Base-by-base conservation (phyloP, 2,113 vertebrate species). In the Lichenostomus cassidix region DNA sequence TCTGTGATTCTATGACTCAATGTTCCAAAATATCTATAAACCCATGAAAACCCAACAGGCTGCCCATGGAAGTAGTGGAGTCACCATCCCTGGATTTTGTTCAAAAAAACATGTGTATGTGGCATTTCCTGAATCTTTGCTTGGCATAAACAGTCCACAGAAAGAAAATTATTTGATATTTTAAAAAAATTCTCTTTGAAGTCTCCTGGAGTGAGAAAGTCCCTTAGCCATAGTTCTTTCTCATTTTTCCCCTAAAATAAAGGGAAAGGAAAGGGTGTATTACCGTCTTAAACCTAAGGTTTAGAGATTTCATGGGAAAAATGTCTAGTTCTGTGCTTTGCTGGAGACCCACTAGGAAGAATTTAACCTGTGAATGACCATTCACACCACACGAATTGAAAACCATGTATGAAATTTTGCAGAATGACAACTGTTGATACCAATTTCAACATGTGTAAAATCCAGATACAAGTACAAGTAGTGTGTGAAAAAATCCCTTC, bases 261-360 rank as follows among this genome's bases (percentile, higher is more conserved):
- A 39, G 9, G 7, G 12, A 53, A 71, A 58, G 1, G 7, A 58
- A 82, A 85, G 13, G 2, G 0, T 31, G 10, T 5, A 6, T 21
- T 62, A 2, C 0, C 12, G 62, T 23, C 9, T 41, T 21, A 2
- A 52, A 77, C 2, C 1, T 23, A 56, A 37, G 9, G 6, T 23
- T 16, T 55, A 19, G 49, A 25, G 9, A 12, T 64, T 55, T 50
- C 2, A 6, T 25, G 6, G 15, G 6, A 29, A 52, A 92, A 81
- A 65, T 2, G 1, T n/a, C 3, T 39, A 18, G 1, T 10, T 42
- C 13, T 37, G 4, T 64, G 13, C 0, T 60, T 65, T 24, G 9
- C 10, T 78, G 31, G 19, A 79, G 19, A 52, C 4, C 0, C 15
- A 27, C 7, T 9, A 20, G 55, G 15, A 23, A 68, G 10, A 75